These are phyloP conservation scores for Callipepla californica DNA, from an alignment of 2,113 vertebrate species.

Conservation along the genomic window DNA sequence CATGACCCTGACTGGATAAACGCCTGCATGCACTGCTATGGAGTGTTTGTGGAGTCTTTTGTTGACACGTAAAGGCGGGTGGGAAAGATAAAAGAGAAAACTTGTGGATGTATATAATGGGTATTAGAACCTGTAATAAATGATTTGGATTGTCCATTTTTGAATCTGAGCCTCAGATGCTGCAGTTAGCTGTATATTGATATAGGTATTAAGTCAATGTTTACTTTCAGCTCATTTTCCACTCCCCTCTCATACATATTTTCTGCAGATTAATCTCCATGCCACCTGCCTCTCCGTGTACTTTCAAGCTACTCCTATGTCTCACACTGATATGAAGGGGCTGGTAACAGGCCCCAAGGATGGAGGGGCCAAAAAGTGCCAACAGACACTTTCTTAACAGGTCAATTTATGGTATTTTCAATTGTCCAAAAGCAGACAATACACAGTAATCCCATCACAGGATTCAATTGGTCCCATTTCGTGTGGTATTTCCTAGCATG, in stretches of 20 bases:
- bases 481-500: neutral
- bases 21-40: no score
- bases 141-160: no score
- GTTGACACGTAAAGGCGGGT: no score
- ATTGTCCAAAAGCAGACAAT: neutral
- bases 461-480: neutral
- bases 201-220: neutral
- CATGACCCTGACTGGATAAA: no score
- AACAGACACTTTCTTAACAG: neutral
- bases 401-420: neutral
- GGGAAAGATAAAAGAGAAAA: no score
- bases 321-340: accelerated
- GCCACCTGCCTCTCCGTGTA: neutral
- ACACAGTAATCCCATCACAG: neutral
- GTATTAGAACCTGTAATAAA: no score
- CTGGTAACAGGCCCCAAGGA: no score
- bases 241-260: neutral
- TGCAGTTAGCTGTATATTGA: neutral
- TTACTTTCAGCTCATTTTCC: slow-evolving; percentile 16
- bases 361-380: neutral
- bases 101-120: no score
- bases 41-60: no score
- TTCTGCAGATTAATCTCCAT: neutral
- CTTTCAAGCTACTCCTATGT: neutral
- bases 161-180: no score